Evolutionary conservation across 2,113 vertebrate genomes (phyloP).

Genomic region (Dicerorhinus sumatrensis): DNA sequence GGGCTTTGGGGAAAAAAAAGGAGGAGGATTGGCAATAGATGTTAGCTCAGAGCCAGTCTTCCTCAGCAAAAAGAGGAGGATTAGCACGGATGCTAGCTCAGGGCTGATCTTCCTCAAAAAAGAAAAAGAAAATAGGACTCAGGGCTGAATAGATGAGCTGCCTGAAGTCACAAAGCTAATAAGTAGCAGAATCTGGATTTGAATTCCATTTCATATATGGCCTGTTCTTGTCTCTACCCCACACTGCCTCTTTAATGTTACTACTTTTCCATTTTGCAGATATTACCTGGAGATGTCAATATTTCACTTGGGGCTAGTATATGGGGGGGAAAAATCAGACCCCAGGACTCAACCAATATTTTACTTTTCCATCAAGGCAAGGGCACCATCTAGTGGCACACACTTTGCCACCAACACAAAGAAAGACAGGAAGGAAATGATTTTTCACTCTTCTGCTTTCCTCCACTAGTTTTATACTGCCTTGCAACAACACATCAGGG

Average conservation of each 20-base stretch:
- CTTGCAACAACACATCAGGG: not conserved
- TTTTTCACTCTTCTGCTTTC: not conserved
- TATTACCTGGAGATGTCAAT: not conserved
- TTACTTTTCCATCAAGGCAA: conserved; percentile 15
- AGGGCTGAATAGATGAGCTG: not conserved
- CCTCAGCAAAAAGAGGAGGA: too few species aligned
- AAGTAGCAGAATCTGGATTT: not conserved
- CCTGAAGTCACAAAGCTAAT: not conserved
- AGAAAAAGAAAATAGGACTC: not conserved
- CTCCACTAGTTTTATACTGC: not conserved
- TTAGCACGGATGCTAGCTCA: too few species aligned
- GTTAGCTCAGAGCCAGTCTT: too few species aligned
- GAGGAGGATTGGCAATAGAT: too few species aligned
- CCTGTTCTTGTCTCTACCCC: not conserved
- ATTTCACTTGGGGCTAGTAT: not conserved
- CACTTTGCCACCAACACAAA: not conserved
- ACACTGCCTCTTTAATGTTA: conserved; percentile 9
- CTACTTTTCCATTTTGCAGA: conserved; percentile 25
- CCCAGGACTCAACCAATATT: not conserved
- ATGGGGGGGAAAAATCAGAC: not conserved
- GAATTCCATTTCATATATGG: not conserved
- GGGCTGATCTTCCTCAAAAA: too few species aligned
- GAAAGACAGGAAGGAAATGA: not conserved
- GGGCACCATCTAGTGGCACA: conserved; percentile 71
- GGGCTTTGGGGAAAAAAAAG: too few species aligned